Percentiles rank a stretch among this genome's conserved stretches.
Conservation (phyloP, 35 echinoderm and acorn worm species). For the Hemicentrotus pulcherrimus region DNA sequence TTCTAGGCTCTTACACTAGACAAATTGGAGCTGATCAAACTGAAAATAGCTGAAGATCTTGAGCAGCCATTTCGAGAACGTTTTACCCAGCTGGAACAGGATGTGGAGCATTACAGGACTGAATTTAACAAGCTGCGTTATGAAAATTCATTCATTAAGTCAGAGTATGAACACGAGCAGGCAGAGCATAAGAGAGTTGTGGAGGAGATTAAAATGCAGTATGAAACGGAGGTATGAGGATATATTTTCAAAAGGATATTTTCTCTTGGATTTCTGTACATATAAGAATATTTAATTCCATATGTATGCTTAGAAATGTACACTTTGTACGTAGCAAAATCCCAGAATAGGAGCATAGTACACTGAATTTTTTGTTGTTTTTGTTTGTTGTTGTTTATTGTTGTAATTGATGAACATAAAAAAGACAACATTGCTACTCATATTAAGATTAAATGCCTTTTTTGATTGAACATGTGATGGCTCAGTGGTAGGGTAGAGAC, state of each 20-base stretch:
- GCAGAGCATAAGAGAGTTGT: conserved; percentile 79
- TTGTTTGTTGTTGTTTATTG: too few relatives aligned
- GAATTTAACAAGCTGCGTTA: conserved; percentile 98
- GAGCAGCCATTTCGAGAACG: conserved; percentile 91
- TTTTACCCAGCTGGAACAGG: conserved; percentile 67
- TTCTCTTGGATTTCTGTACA: too few relatives aligned
- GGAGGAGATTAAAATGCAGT: conserved; percentile 84
- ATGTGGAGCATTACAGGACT: conserved; percentile 81
- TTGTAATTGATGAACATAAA: too few relatives aligned
- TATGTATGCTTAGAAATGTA: too few relatives aligned
- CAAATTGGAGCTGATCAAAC: conserved; percentile 91
- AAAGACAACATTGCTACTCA: too few relatives aligned
- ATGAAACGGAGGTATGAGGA: conserved; percentile 87
- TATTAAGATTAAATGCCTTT: too few relatives aligned
- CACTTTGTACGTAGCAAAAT: too few relatives aligned
- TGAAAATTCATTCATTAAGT: conserved; percentile 88
- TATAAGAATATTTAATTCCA: too few relatives aligned
- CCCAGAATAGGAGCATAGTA: too few relatives aligned
- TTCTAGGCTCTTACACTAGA: conserved; percentile 78
- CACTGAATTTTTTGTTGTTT: too few relatives aligned
- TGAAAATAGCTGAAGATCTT: conserved; percentile 82
- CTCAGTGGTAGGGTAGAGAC: too few relatives aligned
- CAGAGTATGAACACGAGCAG: conserved; percentile 93
- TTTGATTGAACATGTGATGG: too few relatives aligned
- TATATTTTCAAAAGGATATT: neutral